Conservation (phyloP, 2,797 vertebrate genomes). For the Anableps anableps region DNA sequence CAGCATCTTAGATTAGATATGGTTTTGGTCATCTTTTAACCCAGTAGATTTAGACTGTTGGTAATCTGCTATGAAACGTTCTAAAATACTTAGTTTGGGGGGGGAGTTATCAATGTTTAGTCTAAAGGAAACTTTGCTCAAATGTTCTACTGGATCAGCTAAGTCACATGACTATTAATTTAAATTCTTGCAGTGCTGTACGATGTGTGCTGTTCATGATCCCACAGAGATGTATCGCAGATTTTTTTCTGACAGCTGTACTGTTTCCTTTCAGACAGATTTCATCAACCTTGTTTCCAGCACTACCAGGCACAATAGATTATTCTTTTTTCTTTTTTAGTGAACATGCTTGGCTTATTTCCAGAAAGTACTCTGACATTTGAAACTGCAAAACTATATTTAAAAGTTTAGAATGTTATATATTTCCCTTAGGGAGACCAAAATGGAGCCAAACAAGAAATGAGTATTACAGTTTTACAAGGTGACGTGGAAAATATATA, state of each 20-base stretch:
- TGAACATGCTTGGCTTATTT: not conserved
- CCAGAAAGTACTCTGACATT: not conserved
- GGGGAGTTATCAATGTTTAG: no score
- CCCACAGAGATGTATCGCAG: not conserved
- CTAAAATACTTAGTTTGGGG: not conserved
- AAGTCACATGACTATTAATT: not conserved
- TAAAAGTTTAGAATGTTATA: not conserved
- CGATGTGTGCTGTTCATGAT: not conserved
- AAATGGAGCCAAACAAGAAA: not conserved
- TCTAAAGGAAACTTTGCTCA: not conserved
- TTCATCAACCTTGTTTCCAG: slow-evolving; percentile 2
- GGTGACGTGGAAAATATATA: not conserved
- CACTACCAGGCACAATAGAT: not conserved
- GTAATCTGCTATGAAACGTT: not conserved
- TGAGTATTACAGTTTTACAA: not conserved
- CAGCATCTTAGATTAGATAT: not conserved
- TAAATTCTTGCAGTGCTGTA: not conserved
- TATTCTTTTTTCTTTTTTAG: not conserved
- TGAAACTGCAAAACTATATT: not conserved
- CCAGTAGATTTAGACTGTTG: not conserved
- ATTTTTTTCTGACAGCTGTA: not conserved
- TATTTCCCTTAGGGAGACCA: not conserved
- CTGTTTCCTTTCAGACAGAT: slow-evolving; percentile 2
- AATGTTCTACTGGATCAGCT: not conserved
- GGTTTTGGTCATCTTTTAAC: not conserved